Conservation (phyloP, 1,140 invertebrate species). For the Psilanteris sp. region DNA sequence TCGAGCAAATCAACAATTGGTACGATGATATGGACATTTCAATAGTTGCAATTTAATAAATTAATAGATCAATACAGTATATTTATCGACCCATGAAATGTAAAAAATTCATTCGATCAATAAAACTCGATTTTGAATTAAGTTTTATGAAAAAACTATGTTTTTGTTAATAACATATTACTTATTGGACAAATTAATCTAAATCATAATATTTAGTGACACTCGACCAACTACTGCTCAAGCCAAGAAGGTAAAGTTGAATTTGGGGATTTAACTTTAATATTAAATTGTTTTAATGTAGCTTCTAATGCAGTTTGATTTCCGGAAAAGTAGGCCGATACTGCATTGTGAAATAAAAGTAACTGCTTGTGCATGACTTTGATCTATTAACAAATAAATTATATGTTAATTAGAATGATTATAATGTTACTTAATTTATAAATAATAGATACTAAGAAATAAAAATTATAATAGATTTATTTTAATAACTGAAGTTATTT, state of each 20-base stretch:
- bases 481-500: no score
- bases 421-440: no score
- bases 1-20: conserved; percentile 15
- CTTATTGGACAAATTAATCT: no score
- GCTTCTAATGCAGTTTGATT: conserved; percentile 95
- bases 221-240: conserved; percentile 82
- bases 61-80: conserved; percentile 9
- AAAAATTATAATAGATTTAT: no score
- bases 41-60: conserved; percentile 1
- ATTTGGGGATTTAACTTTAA: conserved; percentile 89
- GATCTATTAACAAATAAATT: conserved; percentile 82
- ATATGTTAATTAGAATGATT: no score
- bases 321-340: conserved; percentile 97
- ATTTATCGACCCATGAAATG: no score
- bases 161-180: no score
- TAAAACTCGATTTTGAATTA: conserved; percentile 29
- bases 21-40: conserved; percentile 32
- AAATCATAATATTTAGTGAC: no score
- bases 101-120: conserved; percentile 1
- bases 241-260: conserved; percentile 87
- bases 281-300: conserved; percentile 97
- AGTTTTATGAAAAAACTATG: no score
- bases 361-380: conserved; percentile 99
- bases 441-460: no score
- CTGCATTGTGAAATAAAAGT: conserved; percentile 96